phyloP scores from a whole-genome alignment of 2,797 vertebrate genomes.

The Cygnus olor region DNA sequence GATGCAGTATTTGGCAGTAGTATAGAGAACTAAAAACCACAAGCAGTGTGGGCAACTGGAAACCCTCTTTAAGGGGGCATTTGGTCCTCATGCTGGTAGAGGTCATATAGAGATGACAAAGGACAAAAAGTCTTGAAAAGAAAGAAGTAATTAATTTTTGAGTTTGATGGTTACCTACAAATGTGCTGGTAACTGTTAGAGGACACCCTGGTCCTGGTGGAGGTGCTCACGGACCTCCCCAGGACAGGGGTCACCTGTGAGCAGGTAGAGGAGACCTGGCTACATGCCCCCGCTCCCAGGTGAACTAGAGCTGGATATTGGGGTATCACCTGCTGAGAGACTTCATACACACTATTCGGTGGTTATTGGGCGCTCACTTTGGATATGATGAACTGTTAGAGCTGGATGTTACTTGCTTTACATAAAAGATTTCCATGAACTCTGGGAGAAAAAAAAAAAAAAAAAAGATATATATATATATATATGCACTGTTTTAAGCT shows the following conservation, averaged over 20 bases:
- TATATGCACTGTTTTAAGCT: not conserved
- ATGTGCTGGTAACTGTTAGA: not conserved
- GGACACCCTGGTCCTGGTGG: not conserved
- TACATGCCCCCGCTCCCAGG: not conserved
- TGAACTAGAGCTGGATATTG: not conserved
- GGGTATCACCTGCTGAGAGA: not conserved
- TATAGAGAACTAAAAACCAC: not conserved
- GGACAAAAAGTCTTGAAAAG: not conserved
- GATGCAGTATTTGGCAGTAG: not conserved
- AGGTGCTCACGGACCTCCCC: not conserved
- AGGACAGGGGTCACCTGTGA: not conserved
- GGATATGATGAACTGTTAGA: not conserved
- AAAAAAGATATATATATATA: fast-evolving
- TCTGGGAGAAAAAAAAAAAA: not conserved
- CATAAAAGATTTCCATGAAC: not conserved
- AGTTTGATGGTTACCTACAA: not conserved
- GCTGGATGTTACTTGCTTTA: not conserved
- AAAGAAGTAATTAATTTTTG: not conserved
- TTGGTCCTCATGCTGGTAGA: not conserved
- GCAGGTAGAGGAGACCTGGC: not conserved
- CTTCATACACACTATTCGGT: not conserved
- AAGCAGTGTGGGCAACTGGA: not conserved
- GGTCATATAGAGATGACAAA: too few species aligned
- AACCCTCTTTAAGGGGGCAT: not conserved
- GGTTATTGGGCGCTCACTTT: not conserved